Conservation (phyloP, 1,140 invertebrate species). For the Drosophila willistoni region DNA sequence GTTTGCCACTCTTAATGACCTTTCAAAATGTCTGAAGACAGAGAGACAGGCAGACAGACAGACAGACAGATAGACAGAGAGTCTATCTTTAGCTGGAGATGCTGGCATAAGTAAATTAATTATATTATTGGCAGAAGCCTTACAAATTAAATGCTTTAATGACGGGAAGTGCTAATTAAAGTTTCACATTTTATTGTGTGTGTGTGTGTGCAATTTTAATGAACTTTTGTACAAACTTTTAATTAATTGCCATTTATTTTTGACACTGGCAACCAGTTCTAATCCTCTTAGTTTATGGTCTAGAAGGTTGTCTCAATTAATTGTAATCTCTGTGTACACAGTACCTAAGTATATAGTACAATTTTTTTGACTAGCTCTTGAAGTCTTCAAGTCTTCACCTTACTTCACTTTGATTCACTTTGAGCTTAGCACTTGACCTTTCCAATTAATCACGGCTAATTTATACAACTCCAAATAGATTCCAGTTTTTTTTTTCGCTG, state of each 20-base stretch:
- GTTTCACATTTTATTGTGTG: conserved; percentile 39
- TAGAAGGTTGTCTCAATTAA: conserved; percentile 25
- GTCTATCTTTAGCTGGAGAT: conserved; percentile 14
- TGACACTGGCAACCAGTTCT: conserved; percentile 18
- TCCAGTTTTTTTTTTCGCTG: conserved; percentile 30
- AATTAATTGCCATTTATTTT: conserved; percentile 24
- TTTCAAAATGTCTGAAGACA: conserved; percentile 37
- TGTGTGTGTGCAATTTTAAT: conserved; percentile 53
- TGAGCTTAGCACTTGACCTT: conserved; percentile 57
- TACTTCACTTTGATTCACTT: conserved; percentile 25
- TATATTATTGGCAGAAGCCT: conserved; percentile 71
- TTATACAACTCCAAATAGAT: conserved; percentile 39
- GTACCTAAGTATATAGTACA: neutral
- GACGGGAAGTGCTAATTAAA: conserved; percentile 59
- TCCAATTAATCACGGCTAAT: conserved; percentile 71
- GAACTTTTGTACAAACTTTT: conserved; percentile 45
- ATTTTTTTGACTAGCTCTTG: conserved; percentile 12
- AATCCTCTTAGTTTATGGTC: conserved; percentile 14
- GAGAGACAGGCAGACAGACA: neutral
- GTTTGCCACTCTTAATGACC: conserved; percentile 70
- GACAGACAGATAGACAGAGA: too few relatives aligned
- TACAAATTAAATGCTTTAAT: conserved; percentile 53
- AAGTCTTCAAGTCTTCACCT: conserved; percentile 47
- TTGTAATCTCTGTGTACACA: neutral
- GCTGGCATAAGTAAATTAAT: conserved; percentile 66